Percentiles rank a stretch among this genome's conserved stretches.
Conservation (phyloP, 2,797 vertebrate genomes). For the Sebastes hubbsi region DNA sequence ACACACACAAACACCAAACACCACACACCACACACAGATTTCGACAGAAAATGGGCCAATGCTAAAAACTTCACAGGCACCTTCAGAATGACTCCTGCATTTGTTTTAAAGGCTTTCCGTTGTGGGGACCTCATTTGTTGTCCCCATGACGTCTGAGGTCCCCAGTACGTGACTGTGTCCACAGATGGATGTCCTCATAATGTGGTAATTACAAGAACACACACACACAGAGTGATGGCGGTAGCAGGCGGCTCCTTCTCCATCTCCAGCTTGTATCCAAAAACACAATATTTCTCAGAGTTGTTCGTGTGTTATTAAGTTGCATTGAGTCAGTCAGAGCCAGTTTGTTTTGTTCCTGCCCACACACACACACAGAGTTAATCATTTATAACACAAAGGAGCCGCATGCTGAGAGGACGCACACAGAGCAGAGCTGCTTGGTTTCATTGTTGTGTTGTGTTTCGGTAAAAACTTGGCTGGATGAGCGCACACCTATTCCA, state of each 20-base stretch:
- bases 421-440: slow-evolving; percentile 2
- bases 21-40: too few relatives aligned
- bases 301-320: slow-evolving; percentile 31
- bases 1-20: neutral
- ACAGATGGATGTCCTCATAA: too few relatives aligned
- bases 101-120: too few relatives aligned
- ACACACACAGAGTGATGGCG: neutral
- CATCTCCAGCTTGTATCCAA: neutral
- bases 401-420: slow-evolving; percentile 25
- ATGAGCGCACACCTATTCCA: neutral
- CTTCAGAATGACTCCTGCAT: too few relatives aligned
- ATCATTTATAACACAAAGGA: slow-evolving; percentile 57
- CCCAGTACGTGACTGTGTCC: too few relatives aligned
- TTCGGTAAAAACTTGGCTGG: neutral
- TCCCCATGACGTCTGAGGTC: too few relatives aligned
- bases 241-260: neutral
- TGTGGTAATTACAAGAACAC: too few relatives aligned
- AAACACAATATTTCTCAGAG: neutral
- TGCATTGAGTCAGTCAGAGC: neutral
- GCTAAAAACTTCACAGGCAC: too few relatives aligned
- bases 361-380: slow-evolving; percentile 24
- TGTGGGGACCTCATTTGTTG: too few relatives aligned
- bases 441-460: neutral
- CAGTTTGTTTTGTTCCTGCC: slow-evolving; percentile 19
- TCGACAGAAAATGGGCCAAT: too few relatives aligned